Evolutionary conservation across 2,113 vertebrate genomes (phyloP).

Genomic region (Vulpes vulpes): DNA sequence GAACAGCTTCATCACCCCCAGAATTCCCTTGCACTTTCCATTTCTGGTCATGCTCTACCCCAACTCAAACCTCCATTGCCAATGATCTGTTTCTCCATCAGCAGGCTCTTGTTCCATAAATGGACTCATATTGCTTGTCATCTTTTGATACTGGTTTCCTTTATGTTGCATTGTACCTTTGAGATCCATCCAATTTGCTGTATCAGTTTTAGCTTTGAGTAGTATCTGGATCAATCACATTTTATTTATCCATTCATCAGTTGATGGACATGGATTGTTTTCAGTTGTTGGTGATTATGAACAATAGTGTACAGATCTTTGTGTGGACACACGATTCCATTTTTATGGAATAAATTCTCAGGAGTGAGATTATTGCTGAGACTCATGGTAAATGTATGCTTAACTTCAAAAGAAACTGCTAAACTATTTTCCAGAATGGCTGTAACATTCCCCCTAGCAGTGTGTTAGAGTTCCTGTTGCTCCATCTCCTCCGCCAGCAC

Average conservation of each 20-base stretch:
- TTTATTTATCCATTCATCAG: not conserved
- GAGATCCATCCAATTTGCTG: not conserved
- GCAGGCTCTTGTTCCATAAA: not conserved
- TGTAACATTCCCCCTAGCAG: not conserved
- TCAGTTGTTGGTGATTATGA: not conserved
- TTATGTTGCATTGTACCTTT: not conserved
- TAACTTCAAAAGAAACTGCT: not conserved
- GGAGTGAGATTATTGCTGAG: not conserved
- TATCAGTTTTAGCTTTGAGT: not conserved
- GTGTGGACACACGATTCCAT: not conserved
- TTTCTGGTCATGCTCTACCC: too few species aligned
- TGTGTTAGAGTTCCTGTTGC: not conserved
- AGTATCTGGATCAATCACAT: not conserved
- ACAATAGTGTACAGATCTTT: not conserved
- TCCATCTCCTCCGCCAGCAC: not conserved
- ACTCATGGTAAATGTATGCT: not conserved
- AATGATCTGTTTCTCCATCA: not conserved
- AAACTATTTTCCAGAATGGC: not conserved
- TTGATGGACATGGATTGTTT: not conserved
- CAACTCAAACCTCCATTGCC: not conserved
- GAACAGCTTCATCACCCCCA: not conserved
- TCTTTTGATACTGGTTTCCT: not conserved
- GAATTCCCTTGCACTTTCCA: not conserved
- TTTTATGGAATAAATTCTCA: not conserved
- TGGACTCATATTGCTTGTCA: not conserved